Evolutionary conservation across 2,113 vertebrate species (phyloP).

Genomic region (Neolamprologus sp.): DNA sequence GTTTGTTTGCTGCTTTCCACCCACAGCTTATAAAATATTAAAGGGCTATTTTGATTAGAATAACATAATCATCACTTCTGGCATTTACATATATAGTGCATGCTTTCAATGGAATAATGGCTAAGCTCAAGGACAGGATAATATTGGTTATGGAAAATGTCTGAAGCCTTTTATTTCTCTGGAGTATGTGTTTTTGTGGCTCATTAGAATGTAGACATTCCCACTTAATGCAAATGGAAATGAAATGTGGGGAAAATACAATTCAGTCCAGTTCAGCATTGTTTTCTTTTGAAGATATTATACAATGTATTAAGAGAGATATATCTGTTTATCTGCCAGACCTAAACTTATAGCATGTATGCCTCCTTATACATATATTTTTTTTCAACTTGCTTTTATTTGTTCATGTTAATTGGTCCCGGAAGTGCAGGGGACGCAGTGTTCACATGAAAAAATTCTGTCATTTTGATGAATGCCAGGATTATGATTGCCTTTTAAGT

Average conservation of each 20-base stretch:
- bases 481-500: background rate
- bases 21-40: conserved; percentile 62
- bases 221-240: background rate
- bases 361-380: background rate
- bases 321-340: background rate
- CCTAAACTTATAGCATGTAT: background rate
- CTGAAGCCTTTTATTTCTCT: conserved; percentile 9
- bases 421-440: background rate
- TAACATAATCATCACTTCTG: conserved; percentile 56
- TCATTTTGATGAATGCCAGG: background rate
- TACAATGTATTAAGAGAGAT: background rate
- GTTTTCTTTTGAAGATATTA: background rate
- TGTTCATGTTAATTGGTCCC: background rate
- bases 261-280: background rate
- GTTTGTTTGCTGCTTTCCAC: conserved; percentile 39
- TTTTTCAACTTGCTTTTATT: background rate
- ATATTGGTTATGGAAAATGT: conserved; percentile 37
- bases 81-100: conserved; percentile 68
- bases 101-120: conserved; percentile 51
- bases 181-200: background rate
- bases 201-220: background rate
- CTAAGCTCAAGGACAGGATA: conserved; percentile 47
- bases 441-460: background rate
- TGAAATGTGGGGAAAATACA: background rate
- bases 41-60: conserved; percentile 59